Conservation (phyloP, 2,888 invertebrate genomes). For the Agrypnus murinus region DNA sequence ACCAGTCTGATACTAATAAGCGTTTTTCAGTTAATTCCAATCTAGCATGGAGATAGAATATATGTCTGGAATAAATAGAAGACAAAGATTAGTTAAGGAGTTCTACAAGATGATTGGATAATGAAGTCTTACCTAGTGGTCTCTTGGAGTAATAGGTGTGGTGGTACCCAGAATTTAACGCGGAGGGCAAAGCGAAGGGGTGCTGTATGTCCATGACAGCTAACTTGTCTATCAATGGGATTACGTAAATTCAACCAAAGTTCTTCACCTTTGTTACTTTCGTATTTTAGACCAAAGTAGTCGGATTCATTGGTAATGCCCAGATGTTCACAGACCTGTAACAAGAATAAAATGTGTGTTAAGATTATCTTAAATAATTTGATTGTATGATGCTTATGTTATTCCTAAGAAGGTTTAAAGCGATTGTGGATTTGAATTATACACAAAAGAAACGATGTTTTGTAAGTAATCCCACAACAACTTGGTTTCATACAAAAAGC, state of each 20-base stretch:
- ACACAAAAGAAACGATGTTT: too few relatives aligned
- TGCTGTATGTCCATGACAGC: conserved; percentile 73
- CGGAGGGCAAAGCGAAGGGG: conserved; percentile 81
- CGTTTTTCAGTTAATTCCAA: conserved; percentile 84
- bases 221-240: conserved; percentile 83
- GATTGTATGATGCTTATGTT: too few relatives aligned
- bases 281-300: conserved; percentile 89
- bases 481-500: too few relatives aligned
- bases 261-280: conserved; percentile 77
- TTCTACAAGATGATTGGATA: not conserved
- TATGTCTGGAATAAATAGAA: conserved; percentile 76
- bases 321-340: conserved; percentile 87
- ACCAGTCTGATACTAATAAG: conserved; percentile 81
- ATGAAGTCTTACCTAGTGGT: conserved; percentile 82
- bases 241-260: conserved; percentile 92
- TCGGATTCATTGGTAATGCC: conserved; percentile 90
- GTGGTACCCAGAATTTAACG: conserved; percentile 95
- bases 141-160: conserved; percentile 89
- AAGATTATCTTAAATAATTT: conserved; percentile 1
- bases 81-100: conserved; percentile 31
- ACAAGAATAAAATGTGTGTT: conserved; percentile 48
- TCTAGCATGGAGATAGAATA: conserved; percentile 90
- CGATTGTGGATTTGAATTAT: too few relatives aligned
- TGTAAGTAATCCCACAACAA: too few relatives aligned
- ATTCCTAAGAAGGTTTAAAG: too few relatives aligned